Base-by-base conservation (phyloP, 2,888 invertebrate genomes). In the Ditylenchus weischeri region DNA sequence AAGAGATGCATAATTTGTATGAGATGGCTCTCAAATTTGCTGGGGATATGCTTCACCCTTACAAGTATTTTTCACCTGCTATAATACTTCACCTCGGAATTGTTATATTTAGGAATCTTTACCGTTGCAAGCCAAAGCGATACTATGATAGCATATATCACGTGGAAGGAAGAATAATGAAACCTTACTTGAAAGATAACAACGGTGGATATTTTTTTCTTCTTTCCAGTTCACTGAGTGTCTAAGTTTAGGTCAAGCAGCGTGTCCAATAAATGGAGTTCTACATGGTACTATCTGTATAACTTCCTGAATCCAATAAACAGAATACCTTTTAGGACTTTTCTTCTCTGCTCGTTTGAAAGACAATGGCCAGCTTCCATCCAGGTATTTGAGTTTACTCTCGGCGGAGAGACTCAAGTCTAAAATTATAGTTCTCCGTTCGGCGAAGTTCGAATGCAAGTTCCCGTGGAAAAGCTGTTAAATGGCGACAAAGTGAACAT, bases 261-360 rank as follows among this genome's bases (percentile, higher is more conserved):
- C 54, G 3, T 23, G 54, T 54, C 54, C 54, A 2, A 54, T 54
- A 11, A 54, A 54, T 54, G 54, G 54, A 23, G 54, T 23, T 13
- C 13, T 54, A 11, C 21, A 11, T 23, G 54, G 54, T 54, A 10
- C 21, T 6, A 50, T 19, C 29, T 29, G 3, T 29, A 54, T 23
- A 10, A 7, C 3, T 54, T 10, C 13, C 6, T 18, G 1, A 10
- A 6, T 7, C 7, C 7, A 15, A 2, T 15, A 23, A n/a, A 7
- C 7, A 18, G 11, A 4, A 18, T 50, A 6, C 2, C 50, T 54
- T 54, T 23, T 29, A 54, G 54, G 54, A 15, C 54, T 54, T 29
- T 54, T 54, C 54, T 54, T 54, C 54, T 54, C 54, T 54, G 54
- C 54, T 21, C 54, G 54, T 29, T 29, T 54, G 54, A 10, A 43